Base-by-base conservation (phyloP, 2,797 vertebrate species). In the Danio albolineatus region DNA sequence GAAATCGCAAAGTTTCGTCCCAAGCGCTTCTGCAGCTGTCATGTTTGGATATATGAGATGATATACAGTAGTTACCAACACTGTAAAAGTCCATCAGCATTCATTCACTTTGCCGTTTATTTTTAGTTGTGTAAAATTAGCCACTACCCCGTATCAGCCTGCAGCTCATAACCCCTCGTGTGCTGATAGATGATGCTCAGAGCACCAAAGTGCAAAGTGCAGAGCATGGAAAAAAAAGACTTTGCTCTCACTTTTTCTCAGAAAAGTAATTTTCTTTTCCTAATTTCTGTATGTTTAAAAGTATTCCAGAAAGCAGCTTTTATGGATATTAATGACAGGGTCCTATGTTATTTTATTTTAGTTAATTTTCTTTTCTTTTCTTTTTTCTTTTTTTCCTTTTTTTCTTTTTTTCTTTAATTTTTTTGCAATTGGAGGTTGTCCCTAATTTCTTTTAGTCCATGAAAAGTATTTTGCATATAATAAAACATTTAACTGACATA, bases 11-110 rank as follows among this genome's bases (percentile, higher is more conserved):
- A 13, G 43, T 10, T 73, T 57, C 8, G 6, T 56, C 49, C 1
- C 36, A 54, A 70, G n/a, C 0, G 39, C 36, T 13, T 14, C 41
- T 38, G 39, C 12, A 59, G 46, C 69, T 59, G 61, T 60, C 9
- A 9, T 53, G 65, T 59, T 44, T 71, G 38, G 72, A 60, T n/a
- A 80, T 59, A 54, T 46, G 60, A 83, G 66, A 16, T 56, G 51
- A 49, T 71, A 44, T 84, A 86, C 85, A 82, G 85, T 86, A 84
- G 65, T 66, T 44, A 64, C 76, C 56, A 54, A 51, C 70, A 80
- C 80, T 84, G 85, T 84, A 80, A 60, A 81, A 81, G 78, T 57
- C 78, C 73, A 73, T 78, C 75, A 80, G 74, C 16, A 3, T 72
- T 78, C 69, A 57, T 49, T 59, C 51, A 69, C 48, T 38, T 17